These are phyloP conservation scores for Rallus limicola DNA, from an alignment of 2,113 vertebrate species.

Conservation along the genomic window DNA sequence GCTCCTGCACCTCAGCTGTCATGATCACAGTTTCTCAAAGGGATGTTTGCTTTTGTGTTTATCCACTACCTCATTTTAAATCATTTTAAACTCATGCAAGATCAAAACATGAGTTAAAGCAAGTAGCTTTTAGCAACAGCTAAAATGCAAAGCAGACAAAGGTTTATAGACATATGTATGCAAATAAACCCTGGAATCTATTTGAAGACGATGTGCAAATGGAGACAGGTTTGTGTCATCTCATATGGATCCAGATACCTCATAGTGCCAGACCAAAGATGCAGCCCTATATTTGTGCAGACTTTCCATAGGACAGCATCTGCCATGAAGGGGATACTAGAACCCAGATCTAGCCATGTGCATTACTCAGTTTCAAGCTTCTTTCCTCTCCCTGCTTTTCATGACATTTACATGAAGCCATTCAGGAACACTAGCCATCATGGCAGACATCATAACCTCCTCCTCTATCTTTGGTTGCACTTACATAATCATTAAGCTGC, in stretches of 20 bases:
- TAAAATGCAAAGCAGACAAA: neutral
- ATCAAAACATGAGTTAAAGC: neutral
- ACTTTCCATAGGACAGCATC: neutral
- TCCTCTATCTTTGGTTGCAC: neutral
- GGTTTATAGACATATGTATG: neutral
- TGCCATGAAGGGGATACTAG: neutral
- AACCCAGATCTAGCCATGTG: neutral
- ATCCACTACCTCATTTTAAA: neutral
- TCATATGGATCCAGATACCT: rapidly evolving
- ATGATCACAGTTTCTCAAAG: neutral
- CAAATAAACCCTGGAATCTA: neutral
- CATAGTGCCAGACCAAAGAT: neutral
- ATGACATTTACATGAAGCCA: neutral
- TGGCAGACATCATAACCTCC: neutral
- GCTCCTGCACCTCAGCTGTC: neutral
- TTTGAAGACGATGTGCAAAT: neutral
- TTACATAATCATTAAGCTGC: neutral
- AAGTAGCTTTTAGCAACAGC: neutral
- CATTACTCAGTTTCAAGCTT: neutral
- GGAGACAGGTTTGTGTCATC: neutral
- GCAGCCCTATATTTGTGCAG: neutral
- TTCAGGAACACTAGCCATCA: neutral
- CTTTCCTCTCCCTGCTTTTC: neutral
- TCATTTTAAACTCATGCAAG: neutral
- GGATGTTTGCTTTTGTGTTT: neutral